phyloP scores from a whole-genome alignment of 2,113 vertebrate species.

The Eurypyga helias region DNA sequence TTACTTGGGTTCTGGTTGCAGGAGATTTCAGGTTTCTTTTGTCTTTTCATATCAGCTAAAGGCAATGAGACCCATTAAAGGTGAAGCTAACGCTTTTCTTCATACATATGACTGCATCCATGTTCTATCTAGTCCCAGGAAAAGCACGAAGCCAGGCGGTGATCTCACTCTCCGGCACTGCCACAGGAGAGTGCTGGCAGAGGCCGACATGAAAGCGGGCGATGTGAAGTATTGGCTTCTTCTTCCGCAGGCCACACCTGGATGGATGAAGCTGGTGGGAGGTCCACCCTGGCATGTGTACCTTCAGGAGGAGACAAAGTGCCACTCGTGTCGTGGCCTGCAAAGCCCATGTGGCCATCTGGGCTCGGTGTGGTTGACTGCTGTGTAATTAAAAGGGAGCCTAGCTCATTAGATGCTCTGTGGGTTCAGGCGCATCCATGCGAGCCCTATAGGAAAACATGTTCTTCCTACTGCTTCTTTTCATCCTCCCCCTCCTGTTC shows the following conservation, averaged over 20 bases:
- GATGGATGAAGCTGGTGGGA: not conserved
- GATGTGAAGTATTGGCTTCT: not conserved
- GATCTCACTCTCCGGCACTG: not conserved
- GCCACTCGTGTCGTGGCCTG: not conserved
- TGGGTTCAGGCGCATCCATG: constrained; percentile 21
- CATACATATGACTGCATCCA: not conserved
- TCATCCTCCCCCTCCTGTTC: constrained; percentile 58
- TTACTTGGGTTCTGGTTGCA: not conserved
- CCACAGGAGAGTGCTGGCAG: not conserved
- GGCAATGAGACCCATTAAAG: not conserved
- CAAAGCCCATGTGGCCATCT: not conserved
- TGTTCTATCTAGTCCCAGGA: not conserved
- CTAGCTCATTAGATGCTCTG: constrained; percentile 10
- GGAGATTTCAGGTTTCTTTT: not conserved
- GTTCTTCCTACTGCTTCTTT: constrained; percentile 59
- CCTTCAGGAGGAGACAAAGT: not conserved
- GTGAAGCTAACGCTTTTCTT: not conserved
- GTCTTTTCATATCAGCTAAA: not conserved
- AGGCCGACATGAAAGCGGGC: not conserved
- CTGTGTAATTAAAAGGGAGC: constrained; percentile 8
- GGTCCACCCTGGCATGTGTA: not conserved
- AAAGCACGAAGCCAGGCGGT: not conserved
- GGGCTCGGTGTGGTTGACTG: not conserved
- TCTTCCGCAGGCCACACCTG: not conserved
- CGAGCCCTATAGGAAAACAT: constrained; percentile 48